Evolutionary conservation across 2,888 invertebrate genomes (phyloP).

Genomic region (Embidobia sp.): DNA sequence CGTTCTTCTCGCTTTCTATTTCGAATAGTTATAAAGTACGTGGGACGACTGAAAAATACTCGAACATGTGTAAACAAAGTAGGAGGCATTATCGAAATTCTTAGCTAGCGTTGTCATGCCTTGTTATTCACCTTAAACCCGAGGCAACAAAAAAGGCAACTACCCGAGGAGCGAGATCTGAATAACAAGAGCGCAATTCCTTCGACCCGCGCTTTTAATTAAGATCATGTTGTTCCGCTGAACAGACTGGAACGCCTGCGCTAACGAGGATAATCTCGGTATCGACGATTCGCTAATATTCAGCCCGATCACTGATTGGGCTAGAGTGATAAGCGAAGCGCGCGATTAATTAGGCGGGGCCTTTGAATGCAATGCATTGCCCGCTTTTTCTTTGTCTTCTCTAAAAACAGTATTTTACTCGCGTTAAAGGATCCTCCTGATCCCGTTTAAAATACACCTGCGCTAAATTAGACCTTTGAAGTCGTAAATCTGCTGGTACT

Average conservation of each 20-base stretch:
- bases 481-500: slow-evolving; percentile 25
- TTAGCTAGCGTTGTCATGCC: slow-evolving; percentile 29
- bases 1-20: slow-evolving; percentile 48
- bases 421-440: slow-evolving; percentile 18
- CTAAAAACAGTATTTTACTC: slow-evolving; percentile 25
- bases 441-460: slow-evolving; percentile 19
- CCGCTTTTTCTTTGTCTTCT: background rate
- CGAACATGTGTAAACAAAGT: slow-evolving; percentile 56
- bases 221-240: slow-evolving; percentile 5
- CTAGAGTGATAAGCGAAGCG: too few species aligned
- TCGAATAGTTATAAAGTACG: slow-evolving; percentile 59
- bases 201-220: slow-evolving; percentile 17
- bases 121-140: slow-evolving; percentile 21
- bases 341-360: background rate
- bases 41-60: slow-evolving; percentile 47
- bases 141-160: background rate
- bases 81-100: slow-evolving; percentile 48
- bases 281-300: too few species aligned
- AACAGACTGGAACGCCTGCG: background rate
- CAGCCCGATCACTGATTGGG: too few species aligned
- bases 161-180: slow-evolving; percentile 11
- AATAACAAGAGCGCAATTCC: slow-evolving; percentile 27
- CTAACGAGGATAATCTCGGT: background rate
- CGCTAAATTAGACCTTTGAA: slow-evolving; percentile 25
- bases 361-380: slow-evolving; percentile 1